Conservation (phyloP, 2,888 invertebrate species). For the Microctonus brassicae region DNA sequence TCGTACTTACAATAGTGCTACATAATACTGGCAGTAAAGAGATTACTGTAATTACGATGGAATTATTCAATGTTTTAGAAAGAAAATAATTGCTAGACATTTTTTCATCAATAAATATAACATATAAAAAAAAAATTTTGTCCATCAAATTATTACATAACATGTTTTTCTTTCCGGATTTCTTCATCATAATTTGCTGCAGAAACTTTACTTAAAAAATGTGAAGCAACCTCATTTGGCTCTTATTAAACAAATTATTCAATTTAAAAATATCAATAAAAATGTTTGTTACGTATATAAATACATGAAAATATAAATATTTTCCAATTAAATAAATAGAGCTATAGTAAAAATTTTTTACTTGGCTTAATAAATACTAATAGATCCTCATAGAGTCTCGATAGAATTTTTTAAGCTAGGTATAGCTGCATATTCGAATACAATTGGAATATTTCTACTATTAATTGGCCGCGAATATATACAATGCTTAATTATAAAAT, state of each 20-base stretch:
- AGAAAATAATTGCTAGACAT: background rate
- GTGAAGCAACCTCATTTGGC: too few relatives aligned
- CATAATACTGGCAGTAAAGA: slow-evolving; percentile 69
- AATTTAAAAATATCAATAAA: background rate
- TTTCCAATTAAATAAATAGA: background rate
- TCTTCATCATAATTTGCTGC: too few relatives aligned
- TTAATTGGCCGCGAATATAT: slow-evolving; percentile 1
- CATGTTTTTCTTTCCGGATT: too few relatives aligned
- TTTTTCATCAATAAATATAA: slow-evolving; percentile 19
- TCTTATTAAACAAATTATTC: too few relatives aligned
- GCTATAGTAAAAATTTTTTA: background rate
- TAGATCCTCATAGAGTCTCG: too few relatives aligned
- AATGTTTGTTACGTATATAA: background rate
- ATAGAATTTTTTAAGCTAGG: too few relatives aligned
- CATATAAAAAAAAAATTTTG: slow-evolving; percentile 38
- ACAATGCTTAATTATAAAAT: slow-evolving; percentile 11
- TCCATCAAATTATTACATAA: too few relatives aligned
- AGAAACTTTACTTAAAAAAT: too few relatives aligned
- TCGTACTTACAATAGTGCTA: slow-evolving; percentile 59
- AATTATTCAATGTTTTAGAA: slow-evolving; percentile 37
- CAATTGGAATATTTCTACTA: background rate
- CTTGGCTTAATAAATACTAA: too few relatives aligned
- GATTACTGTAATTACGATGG: slow-evolving; percentile 62
- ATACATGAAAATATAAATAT: slow-evolving; percentile 6
- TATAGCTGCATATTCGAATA: background rate